A percentile compares a stretch with the other conserved stretches of the same genome.
Conservation (phyloP, 2,888 invertebrate genomes). For the Globia sparganii region DNA sequence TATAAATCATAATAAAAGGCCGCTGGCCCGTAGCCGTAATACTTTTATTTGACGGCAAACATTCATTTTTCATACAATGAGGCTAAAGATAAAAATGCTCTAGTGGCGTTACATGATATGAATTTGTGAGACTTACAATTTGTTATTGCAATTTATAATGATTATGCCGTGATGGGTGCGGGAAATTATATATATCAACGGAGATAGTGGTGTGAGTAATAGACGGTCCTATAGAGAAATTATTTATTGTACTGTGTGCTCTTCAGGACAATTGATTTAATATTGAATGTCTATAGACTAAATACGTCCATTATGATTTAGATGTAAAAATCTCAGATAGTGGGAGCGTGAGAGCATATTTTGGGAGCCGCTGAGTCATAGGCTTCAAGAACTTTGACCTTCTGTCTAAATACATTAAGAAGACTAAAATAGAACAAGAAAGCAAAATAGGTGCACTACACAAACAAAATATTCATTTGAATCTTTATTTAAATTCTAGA, state of each 20-base stretch:
- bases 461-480: background rate
- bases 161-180: constrained; percentile 37
- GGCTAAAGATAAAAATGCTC: constrained; percentile 68
- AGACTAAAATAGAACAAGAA: background rate
- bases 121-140: constrained; percentile 64
- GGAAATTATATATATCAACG: constrained; percentile 12
- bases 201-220: constrained; percentile 20
- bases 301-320: background rate
- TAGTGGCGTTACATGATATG: constrained; percentile 62
- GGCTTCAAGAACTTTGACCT: background rate
- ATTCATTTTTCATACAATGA: constrained; percentile 75
- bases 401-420: background rate
- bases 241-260: background rate
- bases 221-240: background rate
- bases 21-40: constrained; percentile 50
- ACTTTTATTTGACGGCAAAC: constrained; percentile 80
- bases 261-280: constrained; percentile 4
- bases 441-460: background rate
- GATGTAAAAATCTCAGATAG: background rate
- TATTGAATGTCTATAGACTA: constrained; percentile 9
- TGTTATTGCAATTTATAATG: constrained; percentile 60
- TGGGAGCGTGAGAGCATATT: constrained; percentile 1
- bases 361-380: background rate
- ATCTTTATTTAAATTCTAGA: background rate
- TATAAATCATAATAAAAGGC: constrained; percentile 65